phyloP scores from a whole-genome alignment of 2,888 invertebrate species.

The Crematogaster levior region DNA sequence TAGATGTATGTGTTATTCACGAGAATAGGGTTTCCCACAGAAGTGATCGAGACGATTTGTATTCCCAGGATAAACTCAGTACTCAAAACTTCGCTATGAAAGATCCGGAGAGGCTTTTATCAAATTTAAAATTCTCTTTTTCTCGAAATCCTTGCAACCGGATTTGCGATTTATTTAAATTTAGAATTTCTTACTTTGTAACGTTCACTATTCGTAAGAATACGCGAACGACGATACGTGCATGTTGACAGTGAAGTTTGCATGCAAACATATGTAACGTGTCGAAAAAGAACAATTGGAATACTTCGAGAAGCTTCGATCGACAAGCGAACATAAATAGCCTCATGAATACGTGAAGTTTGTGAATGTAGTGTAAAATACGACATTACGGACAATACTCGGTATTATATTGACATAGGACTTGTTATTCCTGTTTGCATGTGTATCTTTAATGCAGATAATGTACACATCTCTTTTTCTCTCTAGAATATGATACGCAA shows the following conservation, averaged over 20 bases:
- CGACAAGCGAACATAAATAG: slow-evolving; percentile 34
- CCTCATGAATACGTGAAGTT: slow-evolving; percentile 42
- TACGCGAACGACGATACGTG: slow-evolving; percentile 22
- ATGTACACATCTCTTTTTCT: not conserved
- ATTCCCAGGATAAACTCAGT: slow-evolving; percentile 65
- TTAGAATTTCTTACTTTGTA: slow-evolving; percentile 38
- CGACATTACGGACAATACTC: not conserved
- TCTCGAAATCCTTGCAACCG: slow-evolving; percentile 25
- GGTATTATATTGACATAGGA: not conserved
- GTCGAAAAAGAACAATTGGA: slow-evolving; percentile 29
- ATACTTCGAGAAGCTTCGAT: slow-evolving; percentile 19
- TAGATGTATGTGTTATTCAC: slow-evolving; percentile 71
- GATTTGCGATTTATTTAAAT: slow-evolving; percentile 53
- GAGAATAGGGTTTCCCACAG: slow-evolving; percentile 56
- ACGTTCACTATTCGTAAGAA: slow-evolving; percentile 21
- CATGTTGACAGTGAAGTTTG: slow-evolving; percentile 29
- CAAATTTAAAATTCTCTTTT: slow-evolving; percentile 60
- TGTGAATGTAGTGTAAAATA: slow-evolving; percentile 13
- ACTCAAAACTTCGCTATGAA: slow-evolving; percentile 47
- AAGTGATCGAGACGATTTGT: slow-evolving; percentile 69
- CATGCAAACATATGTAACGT: slow-evolving; percentile 44
- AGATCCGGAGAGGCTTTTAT: slow-evolving; percentile 53
- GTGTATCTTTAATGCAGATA: not conserved
- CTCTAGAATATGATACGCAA: not conserved
- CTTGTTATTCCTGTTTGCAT: not conserved